Base-by-base conservation (phyloP, 2,888 invertebrate genomes). In the Cephus rjabovi region DNA sequence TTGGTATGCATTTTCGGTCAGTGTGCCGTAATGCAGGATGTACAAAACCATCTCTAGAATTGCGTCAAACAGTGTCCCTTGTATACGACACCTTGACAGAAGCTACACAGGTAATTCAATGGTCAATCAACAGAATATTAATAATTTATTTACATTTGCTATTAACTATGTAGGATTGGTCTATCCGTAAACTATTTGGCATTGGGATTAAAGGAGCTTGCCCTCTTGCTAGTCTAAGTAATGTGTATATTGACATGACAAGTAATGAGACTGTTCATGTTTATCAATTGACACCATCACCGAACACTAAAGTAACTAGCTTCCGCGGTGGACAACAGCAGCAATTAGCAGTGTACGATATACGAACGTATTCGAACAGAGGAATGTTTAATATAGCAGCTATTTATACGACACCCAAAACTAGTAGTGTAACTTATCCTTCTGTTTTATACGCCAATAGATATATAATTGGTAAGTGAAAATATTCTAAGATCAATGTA, bases 111-210 rank as follows among this genome's bases (percentile, higher is more conserved):
- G 91, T 91, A 86, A 80, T 31, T 12, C 33, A 71, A 71, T 12
- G 12, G 9, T 12, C 12, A 71, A 71, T 12, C 33, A 12, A 33
- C 12, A 12, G 3, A 71, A 33, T 71, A 71, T 31, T 34, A 34
- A 71, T 71, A 12, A 71, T 71, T 33, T 12, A 9, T 81, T 88
- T 76, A 93, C 23, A 56, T 9, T 56, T 56, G 9, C 2, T 95
- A 79, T 93, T 93, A 69, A 93, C 93, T 75, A 92, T 90, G 78
- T 91, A 94, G 92, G 96, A 97, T 91, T 98, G 98, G 96, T 97
- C 97, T 12, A 93, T 98, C 79, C 94, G 96, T 79, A 96, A 95
- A 87, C 92, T 98, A 78, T 98, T 98, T 93, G 98, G 97, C 0
- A 96, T 96, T 90, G 96, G 97, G 23, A 92, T 98, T 33, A 95